phyloP scores from a whole-genome alignment of 2,888 invertebrate genomes.

The Melinopterus prodromus region DNA sequence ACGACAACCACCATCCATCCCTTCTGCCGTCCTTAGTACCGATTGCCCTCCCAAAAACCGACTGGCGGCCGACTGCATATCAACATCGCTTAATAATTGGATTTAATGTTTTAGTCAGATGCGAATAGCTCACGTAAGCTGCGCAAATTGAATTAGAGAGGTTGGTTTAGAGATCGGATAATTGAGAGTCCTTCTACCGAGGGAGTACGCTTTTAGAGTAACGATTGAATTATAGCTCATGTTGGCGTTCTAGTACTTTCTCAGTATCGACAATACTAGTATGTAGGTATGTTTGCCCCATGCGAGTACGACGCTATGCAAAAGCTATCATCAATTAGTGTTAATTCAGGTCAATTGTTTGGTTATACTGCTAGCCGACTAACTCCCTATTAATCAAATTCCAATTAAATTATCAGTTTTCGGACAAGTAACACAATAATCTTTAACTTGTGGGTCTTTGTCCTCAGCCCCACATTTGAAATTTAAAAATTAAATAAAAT shows the following conservation, averaged over 20 bases:
- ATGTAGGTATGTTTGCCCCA: no score
- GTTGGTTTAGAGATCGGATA: neutral
- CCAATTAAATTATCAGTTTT: no score
- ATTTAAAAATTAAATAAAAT: no score
- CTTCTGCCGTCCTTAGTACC: neutral
- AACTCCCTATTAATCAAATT: no score
- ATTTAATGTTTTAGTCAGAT: conserved; percentile 4
- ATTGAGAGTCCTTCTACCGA: neutral
- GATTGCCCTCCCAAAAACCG: neutral
- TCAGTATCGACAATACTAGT: neutral
- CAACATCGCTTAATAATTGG: conserved; percentile 4
- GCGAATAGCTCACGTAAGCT: neutral
- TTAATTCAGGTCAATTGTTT: no score
- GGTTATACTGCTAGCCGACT: no score
- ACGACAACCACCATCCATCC: neutral
- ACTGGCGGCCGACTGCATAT: neutral
- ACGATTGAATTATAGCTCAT: neutral
- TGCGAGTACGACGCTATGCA: no score
- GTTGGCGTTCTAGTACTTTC: neutral
- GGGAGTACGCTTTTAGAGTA: neutral
- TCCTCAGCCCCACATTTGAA: no score
- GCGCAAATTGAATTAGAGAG: neutral
- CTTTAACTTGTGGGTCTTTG: no score
- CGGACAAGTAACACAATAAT: no score
- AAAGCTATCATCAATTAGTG: no score